These are phyloP conservation scores for Opisthograptis luteolata DNA, from an alignment of 2,888 invertebrate species.

Conservation along the genomic window DNA sequence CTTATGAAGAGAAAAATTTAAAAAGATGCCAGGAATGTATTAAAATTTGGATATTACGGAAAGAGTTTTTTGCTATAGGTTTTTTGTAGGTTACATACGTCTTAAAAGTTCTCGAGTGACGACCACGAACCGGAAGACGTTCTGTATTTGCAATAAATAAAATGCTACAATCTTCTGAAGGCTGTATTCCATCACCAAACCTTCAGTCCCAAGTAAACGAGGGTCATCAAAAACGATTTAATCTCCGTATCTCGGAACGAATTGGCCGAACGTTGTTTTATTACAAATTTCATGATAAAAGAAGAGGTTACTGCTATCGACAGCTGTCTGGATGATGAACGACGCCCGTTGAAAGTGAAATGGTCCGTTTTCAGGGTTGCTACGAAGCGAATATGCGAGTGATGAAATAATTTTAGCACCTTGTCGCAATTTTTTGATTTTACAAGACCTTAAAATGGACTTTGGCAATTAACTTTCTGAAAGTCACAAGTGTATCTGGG, in stretches of 20 bases:
- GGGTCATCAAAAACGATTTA: slow-evolving; percentile 33
- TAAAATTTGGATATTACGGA: no score
- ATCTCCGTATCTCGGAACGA: slow-evolving; percentile 32
- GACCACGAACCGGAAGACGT: no score
- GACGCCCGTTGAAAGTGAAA: slow-evolving; percentile 47
- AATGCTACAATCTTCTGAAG: background rate
- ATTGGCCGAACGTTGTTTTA: slow-evolving; percentile 37
- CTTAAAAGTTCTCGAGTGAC: no score
- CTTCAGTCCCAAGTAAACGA: slow-evolving; percentile 12
- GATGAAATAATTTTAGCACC: background rate
- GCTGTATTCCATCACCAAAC: background rate
- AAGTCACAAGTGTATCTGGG: no score
- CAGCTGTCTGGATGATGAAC: slow-evolving; percentile 70
- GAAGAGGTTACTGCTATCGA: slow-evolving; percentile 69
- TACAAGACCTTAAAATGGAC: no score
- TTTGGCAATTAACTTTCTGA: no score
- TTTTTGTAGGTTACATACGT: no score
- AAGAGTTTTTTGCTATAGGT: no score
- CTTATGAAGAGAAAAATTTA: no score
- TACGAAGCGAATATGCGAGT: slow-evolving; percentile 5
- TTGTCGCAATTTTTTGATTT: background rate
- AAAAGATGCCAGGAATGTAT: no score
- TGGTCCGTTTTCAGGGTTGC: slow-evolving; percentile 30
- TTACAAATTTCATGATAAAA: slow-evolving; percentile 56
- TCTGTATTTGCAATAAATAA: background rate